Evolutionary conservation across 2,113 vertebrate species (phyloP).

Genomic region (Nesogale talazaci): DNA sequence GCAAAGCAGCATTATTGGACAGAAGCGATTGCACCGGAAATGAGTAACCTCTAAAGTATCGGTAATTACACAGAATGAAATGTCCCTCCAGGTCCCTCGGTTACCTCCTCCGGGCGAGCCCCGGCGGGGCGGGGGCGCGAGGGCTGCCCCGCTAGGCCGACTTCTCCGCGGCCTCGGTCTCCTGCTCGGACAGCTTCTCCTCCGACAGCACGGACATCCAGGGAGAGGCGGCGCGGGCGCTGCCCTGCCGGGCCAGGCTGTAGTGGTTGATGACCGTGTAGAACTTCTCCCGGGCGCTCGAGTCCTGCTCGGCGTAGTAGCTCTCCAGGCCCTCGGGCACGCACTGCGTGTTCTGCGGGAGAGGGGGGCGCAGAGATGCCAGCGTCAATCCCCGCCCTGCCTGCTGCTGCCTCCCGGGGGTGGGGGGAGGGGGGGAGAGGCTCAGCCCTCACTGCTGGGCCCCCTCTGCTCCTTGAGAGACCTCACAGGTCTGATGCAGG

Average conservation of each 20-base stretch:
- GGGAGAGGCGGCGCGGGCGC: conserved; percentile 94
- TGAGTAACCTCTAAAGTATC: conserved; percentile 89
- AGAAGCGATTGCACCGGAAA: conserved; percentile 89
- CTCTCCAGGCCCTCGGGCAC: conserved; percentile 94
- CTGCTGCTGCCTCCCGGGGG: too few relatives aligned
- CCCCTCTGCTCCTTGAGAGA: too few relatives aligned
- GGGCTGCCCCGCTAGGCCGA: conserved; percentile 87
- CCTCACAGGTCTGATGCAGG: too few relatives aligned
- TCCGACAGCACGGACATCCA: conserved; percentile 97
- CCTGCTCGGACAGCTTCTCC: conserved; percentile 96
- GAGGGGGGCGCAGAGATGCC: neutral
- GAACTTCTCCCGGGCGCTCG: conserved; percentile 92
- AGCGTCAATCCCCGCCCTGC: rapidly evolving
- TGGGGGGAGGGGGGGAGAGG: too few relatives aligned
- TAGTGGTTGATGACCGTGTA: conserved; percentile 97
- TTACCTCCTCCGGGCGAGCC: conserved; percentile 84
- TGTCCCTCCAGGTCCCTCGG: conserved; percentile 86
- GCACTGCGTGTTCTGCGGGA: conserved; percentile 94
- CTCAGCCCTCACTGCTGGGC: too few relatives aligned
- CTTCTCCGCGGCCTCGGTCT: conserved; percentile 94
- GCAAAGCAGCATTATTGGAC: conserved; percentile 89
- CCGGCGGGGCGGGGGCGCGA: conserved; percentile 63
- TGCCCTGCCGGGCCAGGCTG: conserved; percentile 96
- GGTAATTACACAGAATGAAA: conserved; percentile 84
- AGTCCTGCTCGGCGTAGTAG: conserved; percentile 93